phyloP scores from a whole-genome alignment of 2,888 invertebrate species.

The Tenthredo livida region DNA sequence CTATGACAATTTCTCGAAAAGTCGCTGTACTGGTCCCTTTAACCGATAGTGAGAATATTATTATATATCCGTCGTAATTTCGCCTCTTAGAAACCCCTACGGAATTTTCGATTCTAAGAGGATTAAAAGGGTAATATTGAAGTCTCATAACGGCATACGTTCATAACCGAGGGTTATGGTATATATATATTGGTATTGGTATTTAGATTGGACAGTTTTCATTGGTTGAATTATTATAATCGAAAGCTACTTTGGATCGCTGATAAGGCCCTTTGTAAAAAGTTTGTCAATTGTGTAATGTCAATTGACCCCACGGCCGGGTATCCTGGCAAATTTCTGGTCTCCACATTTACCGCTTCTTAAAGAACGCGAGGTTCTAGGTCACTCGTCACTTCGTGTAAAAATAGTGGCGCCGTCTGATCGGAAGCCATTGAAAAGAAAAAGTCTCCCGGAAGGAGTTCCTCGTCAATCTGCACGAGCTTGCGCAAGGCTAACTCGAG shows the following conservation, averaged over 20 bases:
- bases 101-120: background rate
- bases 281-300: conserved; percentile 23
- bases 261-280: background rate
- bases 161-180: background rate
- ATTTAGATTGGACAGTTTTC: background rate
- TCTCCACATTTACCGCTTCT: background rate
- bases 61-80: background rate
- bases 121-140: background rate
- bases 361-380: background rate
- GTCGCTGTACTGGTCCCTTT: too few relatives aligned
- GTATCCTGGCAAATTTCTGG: background rate
- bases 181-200: background rate
- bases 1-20: too few relatives aligned
- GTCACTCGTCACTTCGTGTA: conserved; percentile 22
- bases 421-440: conserved; percentile 30
- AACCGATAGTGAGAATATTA: background rate
- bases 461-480: conserved; percentile 32
- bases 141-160: background rate
- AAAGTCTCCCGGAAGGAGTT: conserved; percentile 5
- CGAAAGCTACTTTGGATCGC: background rate
- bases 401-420: conserved; percentile 43
- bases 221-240: background rate
- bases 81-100: background rate
- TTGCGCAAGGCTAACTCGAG: background rate
- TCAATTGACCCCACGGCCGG: background rate